Base-by-base conservation (phyloP, 2,113 vertebrate genomes). In the Chaetops frenatus region DNA sequence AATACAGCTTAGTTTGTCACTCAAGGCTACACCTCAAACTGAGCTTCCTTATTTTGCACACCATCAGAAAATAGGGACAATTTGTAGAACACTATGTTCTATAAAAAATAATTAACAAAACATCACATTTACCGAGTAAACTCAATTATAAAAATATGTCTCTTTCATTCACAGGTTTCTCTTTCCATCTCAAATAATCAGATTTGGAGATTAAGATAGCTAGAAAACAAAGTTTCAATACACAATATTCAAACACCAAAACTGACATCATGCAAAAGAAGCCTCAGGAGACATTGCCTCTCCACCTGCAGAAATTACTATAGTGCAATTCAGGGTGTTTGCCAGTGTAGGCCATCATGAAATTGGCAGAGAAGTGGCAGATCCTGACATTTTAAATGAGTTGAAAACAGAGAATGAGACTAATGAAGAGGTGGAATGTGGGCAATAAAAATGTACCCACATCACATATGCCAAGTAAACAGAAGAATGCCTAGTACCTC, bases 371-470 rank as follows among this genome's bases (percentile, higher is more conserved):
- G 70, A 90, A 77, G 29, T 83, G 71, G 82, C 89, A 96, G 92
- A 97, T 92, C 81, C 91, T 97, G 96, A 97, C 95, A 97, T 96
- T 97, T 97, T 18, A 88, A 81, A 71, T 72, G 36, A 74, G 67
- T 83, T 71, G 80, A 93, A 96, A 96, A 93, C 91, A 95, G 51
- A 97, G 66, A 91, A 87, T 82, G 44, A 95, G 58, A 89, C 51
- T 94, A 95, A 90, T 50, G 81, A 94, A 92, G 96, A 89, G 93
- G 95, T 92, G 92, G 92, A 84, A 93, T 86, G 94, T 94, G 88
- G 91, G 96, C 96, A 95, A 90, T 62, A 94, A 94, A 89, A 92
- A 90, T 35, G 85, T 96, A 95, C 95, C 93, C 95, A 96, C 95
- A 92, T 51, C 81, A 94, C 96, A 96, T 95, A 95, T 96, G 92